phyloP scores from a whole-genome alignment of 2,888 invertebrate genomes.

The Hemaris fuciformis region DNA sequence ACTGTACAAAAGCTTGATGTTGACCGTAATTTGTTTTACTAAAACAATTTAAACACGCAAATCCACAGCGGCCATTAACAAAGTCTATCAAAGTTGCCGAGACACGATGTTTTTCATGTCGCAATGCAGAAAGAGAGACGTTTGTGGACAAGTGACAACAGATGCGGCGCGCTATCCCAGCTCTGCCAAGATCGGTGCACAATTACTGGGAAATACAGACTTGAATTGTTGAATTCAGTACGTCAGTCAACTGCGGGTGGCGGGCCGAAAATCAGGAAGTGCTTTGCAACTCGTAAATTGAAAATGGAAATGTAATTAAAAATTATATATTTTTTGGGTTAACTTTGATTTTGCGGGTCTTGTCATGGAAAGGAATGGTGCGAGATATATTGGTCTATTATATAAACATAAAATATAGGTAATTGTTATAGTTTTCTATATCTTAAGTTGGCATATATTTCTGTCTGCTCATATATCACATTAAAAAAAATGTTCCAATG shows the following conservation, averaged over 20 bases:
- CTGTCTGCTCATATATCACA: too few relatives aligned
- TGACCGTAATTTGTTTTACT: background rate
- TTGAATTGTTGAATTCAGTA: background rate
- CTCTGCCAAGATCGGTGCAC: slow-evolving; percentile 32
- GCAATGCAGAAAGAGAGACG: slow-evolving; percentile 24
- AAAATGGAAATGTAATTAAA: background rate
- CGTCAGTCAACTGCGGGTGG: background rate
- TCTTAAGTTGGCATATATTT: too few relatives aligned
- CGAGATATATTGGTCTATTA: too few relatives aligned
- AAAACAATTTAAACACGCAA: background rate
- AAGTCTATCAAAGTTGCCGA: slow-evolving; percentile 4
- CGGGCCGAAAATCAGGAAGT: background rate
- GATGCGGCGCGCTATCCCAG: slow-evolving; percentile 37
- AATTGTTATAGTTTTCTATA: too few relatives aligned
- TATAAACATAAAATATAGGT: too few relatives aligned
- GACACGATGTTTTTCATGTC: slow-evolving; percentile 2
- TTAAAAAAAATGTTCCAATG: too few relatives aligned
- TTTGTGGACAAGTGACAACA: slow-evolving; percentile 53
- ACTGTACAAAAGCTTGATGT: background rate
- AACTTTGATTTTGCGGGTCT: background rate
- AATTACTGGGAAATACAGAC: slow-evolving; percentile 37
- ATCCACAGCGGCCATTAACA: background rate
- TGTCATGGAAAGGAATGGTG: background rate
- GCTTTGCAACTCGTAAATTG: background rate
- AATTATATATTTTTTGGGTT: background rate